phyloP scores from a whole-genome alignment of 2,888 invertebrate genomes.

The Schizaphis graminum region DNA sequence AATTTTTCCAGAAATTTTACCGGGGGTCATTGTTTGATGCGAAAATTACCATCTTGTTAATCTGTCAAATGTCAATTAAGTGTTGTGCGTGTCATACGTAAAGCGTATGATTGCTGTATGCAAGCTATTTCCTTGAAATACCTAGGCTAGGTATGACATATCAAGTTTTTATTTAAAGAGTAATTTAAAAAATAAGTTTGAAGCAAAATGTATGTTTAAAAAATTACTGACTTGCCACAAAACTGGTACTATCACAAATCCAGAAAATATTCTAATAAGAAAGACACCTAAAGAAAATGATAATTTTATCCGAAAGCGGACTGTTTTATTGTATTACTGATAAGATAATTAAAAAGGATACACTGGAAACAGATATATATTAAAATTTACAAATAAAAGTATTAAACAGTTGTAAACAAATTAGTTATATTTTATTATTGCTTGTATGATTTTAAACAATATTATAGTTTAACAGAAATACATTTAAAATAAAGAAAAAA shows the following conservation, averaged over 20 bases:
- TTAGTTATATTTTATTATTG: not conserved
- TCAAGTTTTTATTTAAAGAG: not conserved
- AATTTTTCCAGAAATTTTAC: not conserved
- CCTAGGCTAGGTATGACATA: not conserved
- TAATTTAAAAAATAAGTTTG: not conserved
- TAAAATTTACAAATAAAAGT: not conserved
- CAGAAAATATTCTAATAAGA: not conserved
- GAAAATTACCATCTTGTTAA: not conserved
- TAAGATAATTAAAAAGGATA: not conserved
- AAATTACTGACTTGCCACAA: not conserved
- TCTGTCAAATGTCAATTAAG: not conserved
- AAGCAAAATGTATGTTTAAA: not conserved
- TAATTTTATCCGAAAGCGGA: not conserved
- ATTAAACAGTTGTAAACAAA: not conserved
- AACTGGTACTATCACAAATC: not conserved
- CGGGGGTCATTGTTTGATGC: not conserved
- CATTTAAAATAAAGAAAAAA: not conserved
- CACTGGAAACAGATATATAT: not conserved
- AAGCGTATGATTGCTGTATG: not conserved
- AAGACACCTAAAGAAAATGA: not conserved
- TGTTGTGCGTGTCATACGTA: not conserved
- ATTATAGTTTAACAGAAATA: not conserved
- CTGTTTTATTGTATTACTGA: not conserved
- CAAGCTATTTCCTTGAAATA: not conserved
- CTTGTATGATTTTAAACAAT: not conserved